Evolutionary conservation across 2,888 invertebrate genomes (phyloP).

Genomic region (Hecatera dysodea): DNA sequence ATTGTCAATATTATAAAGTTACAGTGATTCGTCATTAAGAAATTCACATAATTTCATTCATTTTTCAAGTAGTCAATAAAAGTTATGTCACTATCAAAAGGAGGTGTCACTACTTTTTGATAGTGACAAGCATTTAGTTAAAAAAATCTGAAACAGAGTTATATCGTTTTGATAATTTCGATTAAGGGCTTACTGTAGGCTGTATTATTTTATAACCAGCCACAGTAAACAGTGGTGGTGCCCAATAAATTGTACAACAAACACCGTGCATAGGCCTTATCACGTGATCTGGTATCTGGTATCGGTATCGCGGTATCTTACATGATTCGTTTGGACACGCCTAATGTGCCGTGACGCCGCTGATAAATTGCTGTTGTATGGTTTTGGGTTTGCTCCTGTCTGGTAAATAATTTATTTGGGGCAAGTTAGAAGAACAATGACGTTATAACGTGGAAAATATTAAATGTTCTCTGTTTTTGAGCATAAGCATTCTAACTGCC

Average conservation of each 20-base stretch:
- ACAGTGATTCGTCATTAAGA: too few species aligned
- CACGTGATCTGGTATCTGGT: conserved; percentile 67
- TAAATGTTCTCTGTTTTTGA: too few species aligned
- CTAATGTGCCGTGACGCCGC: conserved; percentile 77
- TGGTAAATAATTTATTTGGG: conserved; percentile 29
- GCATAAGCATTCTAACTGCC: too few species aligned
- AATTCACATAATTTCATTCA: too few species aligned
- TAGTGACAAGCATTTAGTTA: neutral
- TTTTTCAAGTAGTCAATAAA: too few species aligned
- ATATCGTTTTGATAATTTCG: neutral
- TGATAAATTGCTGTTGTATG: conserved; percentile 73
- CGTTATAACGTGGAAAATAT: too few species aligned
- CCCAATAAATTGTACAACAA: conserved; percentile 63
- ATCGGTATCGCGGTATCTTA: conserved; percentile 71
- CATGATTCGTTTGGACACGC: conserved; percentile 74
- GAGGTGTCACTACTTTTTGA: too few species aligned
- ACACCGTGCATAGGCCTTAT: conserved; percentile 64
- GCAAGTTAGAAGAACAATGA: rapidly evolving
- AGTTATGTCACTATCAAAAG: too few species aligned
- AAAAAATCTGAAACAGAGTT: neutral
- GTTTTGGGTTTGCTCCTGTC: conserved; percentile 56
- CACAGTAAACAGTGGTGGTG: conserved; percentile 41
- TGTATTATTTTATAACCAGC: conserved; percentile 23
- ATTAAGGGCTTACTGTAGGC: conserved; percentile 8
- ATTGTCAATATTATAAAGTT: too few species aligned